Evolutionary conservation across 2,797 vertebrate species (phyloP), one percentile per base, ranked within the genome.

Genomic region (Xiphophorus birchmanni): DNA sequence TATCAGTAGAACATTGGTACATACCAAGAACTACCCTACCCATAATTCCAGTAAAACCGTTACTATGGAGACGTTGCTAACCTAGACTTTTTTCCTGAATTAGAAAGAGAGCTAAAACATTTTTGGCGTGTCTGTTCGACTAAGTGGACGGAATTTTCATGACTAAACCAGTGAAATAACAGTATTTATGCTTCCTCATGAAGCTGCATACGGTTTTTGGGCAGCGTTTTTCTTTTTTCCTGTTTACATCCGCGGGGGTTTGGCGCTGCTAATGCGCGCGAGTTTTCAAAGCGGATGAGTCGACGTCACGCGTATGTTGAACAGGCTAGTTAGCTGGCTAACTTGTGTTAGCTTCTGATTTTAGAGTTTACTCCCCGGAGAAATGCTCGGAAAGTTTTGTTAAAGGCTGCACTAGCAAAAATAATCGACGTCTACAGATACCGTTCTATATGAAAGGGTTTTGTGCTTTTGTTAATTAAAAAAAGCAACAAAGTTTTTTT

Each of bases 261-360:
- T 95, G 93, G 92, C 95, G 96, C 95, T 94, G 93, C 77, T 84
- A 50, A 45, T 73, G 89, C 92, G 94, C 96, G 96, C 94, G 95
- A 95, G 86, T 92, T 96, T 96, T 96, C 91, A 95, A 96, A 94
- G 90, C 81, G 88, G 84, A 86, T 81, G 81, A 90, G 86, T 77
- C 75, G 9, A n/a, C 37, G 42, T 29, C 15, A 21, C 23, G 40
- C 58, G 23, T 56, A 58, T 47, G n/a, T n/a, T 42, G 29, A 29
- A 29, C 69, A 45, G 8, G 79, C 80, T 87, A 90, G 74, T 77
- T 44, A 3, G 6, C 37, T 45, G 58, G 81, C 69, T 89, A 86
- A 80, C 83, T 15, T 13, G 44, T 79, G 50, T 75, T 76, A 76
- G 56, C 73, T 73, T 54, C 23, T 37, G 40, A 21, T 0, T 15